These are phyloP conservation scores for Dasyurus viverrinus DNA, from an alignment of 2,113 vertebrate species.

Conservation along the genomic window DNA sequence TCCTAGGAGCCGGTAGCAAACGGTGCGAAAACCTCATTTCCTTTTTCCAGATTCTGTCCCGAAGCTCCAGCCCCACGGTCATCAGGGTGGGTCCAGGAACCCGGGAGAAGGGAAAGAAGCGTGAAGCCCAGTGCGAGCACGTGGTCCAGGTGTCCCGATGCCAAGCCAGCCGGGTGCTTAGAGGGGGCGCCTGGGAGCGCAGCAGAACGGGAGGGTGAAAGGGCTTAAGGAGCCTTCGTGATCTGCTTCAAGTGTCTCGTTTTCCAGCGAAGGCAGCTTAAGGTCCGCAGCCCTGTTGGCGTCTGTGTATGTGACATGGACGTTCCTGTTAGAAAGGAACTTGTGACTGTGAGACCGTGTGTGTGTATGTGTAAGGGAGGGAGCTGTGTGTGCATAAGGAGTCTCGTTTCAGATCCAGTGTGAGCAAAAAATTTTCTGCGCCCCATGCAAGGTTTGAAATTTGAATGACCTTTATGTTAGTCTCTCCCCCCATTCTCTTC, in stretches of 20 bases:
- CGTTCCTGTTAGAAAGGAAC: not conserved
- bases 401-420: not conserved
- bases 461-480: not conserved
- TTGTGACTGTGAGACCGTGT: not conserved
- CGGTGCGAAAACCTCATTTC: not conserved
- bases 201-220: not conserved
- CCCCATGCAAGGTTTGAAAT: not conserved
- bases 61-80: not conserved
- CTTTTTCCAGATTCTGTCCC: not conserved
- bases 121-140: not conserved
- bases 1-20: not conserved
- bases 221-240: not conserved
- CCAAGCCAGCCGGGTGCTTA: not conserved
- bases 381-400: not conserved
- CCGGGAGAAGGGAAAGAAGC: not conserved
- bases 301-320: not conserved
- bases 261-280: not conserved
- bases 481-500: not conserved
- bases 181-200: not conserved
- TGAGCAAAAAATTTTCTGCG: not conserved
- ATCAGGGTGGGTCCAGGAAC: not conserved
- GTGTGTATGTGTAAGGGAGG: not conserved
- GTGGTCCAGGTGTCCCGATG: not conserved
- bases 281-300: not conserved
- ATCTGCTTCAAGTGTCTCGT: not conserved